Evolutionary conservation across 2,888 invertebrate genomes (phyloP).

Genomic region (Nephrotoma flavescens): DNA sequence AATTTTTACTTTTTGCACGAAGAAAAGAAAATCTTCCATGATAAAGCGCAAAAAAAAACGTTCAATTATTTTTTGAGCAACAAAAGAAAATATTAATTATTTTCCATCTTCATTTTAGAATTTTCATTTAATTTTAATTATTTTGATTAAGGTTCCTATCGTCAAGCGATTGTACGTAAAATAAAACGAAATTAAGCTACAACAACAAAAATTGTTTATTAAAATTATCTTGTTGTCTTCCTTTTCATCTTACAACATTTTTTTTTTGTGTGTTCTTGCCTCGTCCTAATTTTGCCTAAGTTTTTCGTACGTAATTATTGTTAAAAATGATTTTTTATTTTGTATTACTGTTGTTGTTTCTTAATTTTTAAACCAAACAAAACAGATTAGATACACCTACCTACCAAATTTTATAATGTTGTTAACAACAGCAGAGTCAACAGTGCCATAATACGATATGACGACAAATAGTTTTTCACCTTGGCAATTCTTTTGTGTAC

Average conservation of each 20-base stretch:
- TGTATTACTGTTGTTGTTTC: not conserved
- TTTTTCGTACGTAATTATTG: not conserved
- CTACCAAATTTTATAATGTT: not conserved
- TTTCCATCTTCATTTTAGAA: not conserved
- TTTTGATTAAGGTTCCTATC: not conserved
- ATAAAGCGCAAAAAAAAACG: not conserved
- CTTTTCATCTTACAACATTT: not conserved
- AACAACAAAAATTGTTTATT: not conserved
- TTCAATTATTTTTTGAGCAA: not conserved
- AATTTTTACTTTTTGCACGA: not conserved
- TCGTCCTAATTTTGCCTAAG: not conserved
- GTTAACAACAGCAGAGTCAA: not conserved
- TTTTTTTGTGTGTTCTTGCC: not conserved
- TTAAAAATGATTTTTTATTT: not conserved
- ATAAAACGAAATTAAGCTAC: not conserved
- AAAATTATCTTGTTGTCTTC: not conserved
- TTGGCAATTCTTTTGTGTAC: not conserved
- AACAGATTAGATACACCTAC: not conserved
- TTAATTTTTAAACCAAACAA: not conserved
- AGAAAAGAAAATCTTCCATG: not conserved
- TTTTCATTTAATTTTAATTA: not conserved
- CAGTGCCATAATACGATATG: not conserved
- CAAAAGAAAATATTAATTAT: not conserved
- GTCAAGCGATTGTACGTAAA: not conserved
- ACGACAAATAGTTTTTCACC: not conserved